phyloP scores from a whole-genome alignment of 2,888 invertebrate species.

The Dione vanillae region DNA sequence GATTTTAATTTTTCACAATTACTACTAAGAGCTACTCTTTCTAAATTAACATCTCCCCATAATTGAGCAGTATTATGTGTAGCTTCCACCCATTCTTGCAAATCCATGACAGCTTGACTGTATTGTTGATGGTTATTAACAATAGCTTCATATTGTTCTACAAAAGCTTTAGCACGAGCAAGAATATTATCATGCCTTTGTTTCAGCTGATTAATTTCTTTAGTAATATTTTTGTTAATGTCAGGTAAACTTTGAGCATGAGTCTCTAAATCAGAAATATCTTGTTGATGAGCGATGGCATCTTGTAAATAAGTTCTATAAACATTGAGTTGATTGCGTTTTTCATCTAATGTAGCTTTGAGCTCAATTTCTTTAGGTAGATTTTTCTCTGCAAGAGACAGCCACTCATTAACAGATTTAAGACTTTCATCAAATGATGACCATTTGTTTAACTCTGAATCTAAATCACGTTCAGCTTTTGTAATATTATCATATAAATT shows the following conservation, averaged over 20 bases:
- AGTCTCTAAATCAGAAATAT: conserved; percentile 91
- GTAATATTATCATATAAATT: conserved; percentile 91
- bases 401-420: conserved; percentile 91
- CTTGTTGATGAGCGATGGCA: conserved; percentile 92
- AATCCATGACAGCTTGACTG: conserved; percentile 92
- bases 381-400: conserved; percentile 89
- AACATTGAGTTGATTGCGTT: conserved; percentile 92
- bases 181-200: conserved; percentile 89
- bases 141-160: conserved; percentile 93
- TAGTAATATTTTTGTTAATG: conserved; percentile 88
- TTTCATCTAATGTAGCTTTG: conserved; percentile 95
- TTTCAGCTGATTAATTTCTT: conserved; percentile 87
- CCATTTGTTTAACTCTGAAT: conserved; percentile 94
- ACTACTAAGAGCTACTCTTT: conserved; percentile 92
- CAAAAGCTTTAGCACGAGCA: conserved; percentile 89
- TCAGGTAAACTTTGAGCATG: conserved; percentile 92
- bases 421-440: conserved; percentile 95
- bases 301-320: conserved; percentile 93
- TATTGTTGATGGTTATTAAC: conserved; percentile 95
- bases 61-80: conserved; percentile 91
- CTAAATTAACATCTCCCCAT: conserved; percentile 93
- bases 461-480: conserved; percentile 91
- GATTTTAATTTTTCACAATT: conserved; percentile 94
- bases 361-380: conserved; percentile 91
- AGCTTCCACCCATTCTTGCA: conserved; percentile 94